Conservation (phyloP, 35 echinoderm and acorn worm genomes). For the Apostichopus californicus region DNA sequence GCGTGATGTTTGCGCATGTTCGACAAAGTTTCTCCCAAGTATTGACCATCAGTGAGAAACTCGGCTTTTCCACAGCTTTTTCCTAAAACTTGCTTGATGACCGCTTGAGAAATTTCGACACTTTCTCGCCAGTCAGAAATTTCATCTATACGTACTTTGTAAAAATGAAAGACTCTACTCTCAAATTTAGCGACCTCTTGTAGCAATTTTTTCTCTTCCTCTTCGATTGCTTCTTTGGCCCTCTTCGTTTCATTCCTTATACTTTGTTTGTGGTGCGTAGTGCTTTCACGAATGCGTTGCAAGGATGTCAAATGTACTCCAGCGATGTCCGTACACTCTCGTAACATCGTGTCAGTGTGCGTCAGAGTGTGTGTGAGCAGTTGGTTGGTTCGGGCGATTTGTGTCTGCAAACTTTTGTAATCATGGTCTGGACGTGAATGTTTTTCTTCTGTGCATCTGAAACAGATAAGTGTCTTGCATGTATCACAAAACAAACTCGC, state of each 20-base stretch:
- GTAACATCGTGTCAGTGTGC: slow-evolving; percentile 42
- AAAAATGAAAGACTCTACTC: slow-evolving; percentile 29
- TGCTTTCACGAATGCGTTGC: slow-evolving; percentile 2
- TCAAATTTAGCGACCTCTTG: slow-evolving; percentile 23
- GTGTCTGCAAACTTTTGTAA: slow-evolving; percentile 15
- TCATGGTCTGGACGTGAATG: slow-evolving; percentile 43
- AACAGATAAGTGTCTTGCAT: slow-evolving; percentile 35
- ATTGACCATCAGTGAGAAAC: slow-evolving; percentile 24
- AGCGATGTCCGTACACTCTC: slow-evolving; percentile 5
- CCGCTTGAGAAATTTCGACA: slow-evolving; percentile 32
- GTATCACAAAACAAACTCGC: slow-evolving; percentile 29
- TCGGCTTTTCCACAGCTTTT: slow-evolving; percentile 44
- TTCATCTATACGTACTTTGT: slow-evolving; percentile 42
- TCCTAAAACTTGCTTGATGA: slow-evolving; percentile 10
- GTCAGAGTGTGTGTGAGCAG: background rate
- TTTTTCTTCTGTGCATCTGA: slow-evolving; percentile 21
- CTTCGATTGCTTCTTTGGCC: background rate
- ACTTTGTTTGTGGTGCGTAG: background rate
- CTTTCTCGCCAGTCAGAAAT: slow-evolving; percentile 26
- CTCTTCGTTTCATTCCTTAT: slow-evolving; percentile 9
- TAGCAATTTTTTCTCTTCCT: slow-evolving; percentile 10
- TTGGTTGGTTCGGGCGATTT: background rate
- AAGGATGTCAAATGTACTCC: slow-evolving; percentile 3
- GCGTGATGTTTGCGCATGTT: slow-evolving; percentile 43
- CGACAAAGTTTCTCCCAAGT: slow-evolving; percentile 34